These are phyloP conservation scores for Seladonia tumulorum DNA, from an alignment of 2,888 invertebrate species.

Conservation along the genomic window DNA sequence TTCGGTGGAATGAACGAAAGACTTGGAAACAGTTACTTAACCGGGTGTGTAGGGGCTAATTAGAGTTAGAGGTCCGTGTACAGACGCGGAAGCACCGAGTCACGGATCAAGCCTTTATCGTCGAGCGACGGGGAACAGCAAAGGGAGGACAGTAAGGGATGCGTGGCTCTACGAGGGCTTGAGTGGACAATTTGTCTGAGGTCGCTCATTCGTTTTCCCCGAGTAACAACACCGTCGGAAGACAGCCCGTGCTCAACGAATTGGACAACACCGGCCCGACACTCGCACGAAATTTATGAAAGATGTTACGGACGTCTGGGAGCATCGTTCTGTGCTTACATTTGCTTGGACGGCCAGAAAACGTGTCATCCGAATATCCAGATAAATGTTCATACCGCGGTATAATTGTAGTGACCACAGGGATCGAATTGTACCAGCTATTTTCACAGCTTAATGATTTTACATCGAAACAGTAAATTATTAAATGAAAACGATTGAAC, in stretches of 20 bases:
- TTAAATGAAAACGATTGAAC: neutral
- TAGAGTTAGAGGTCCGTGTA: constrained; percentile 40
- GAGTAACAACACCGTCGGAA: constrained; percentile 45
- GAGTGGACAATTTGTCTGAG: constrained; percentile 69
- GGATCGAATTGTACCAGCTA: neutral
- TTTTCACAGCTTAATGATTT: neutral
- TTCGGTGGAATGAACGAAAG: constrained; percentile 12
- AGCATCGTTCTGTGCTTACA: neutral
- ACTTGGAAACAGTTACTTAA: constrained; percentile 30
- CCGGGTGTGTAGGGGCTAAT: constrained; percentile 42
- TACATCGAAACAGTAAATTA: neutral
- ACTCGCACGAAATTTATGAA: constrained; percentile 19
- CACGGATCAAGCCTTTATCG: constrained; percentile 58
- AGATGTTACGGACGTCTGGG: neutral
- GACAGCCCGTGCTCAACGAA: constrained; percentile 44
- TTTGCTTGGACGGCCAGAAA: neutral
- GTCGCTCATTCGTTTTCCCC: constrained; percentile 45
- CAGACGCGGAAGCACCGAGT: constrained; percentile 23
- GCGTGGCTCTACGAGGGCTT: constrained; percentile 54
- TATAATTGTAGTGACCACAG: neutral
- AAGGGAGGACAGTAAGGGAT: constrained; percentile 61
- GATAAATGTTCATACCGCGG: neutral
- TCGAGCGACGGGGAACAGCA: constrained; percentile 22
- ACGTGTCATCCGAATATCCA: neutral
- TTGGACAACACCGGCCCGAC: constrained; percentile 39